Conservation (phyloP, 37 sponge, comb jelly and placozoan genomes). For the Beroe ovata region DNA sequence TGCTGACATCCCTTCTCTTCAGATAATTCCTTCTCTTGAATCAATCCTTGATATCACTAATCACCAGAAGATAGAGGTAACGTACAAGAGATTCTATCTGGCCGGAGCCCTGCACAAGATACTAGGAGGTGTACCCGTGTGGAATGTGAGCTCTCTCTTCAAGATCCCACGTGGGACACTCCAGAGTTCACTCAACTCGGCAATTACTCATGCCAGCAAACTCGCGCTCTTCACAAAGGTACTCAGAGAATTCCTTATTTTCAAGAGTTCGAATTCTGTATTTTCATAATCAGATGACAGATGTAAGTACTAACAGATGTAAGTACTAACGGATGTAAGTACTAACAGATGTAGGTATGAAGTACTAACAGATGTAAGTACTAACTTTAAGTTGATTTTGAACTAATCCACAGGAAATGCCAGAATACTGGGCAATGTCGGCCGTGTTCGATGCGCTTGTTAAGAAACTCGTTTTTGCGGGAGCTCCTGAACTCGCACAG, state of each 20-base stretch:
- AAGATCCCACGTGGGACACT: slow-evolving; percentile 36
- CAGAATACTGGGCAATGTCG: slow-evolving; percentile 81
- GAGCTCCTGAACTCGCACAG: slow-evolving; percentile 74
- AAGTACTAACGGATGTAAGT: too few species aligned
- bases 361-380: too few species aligned
- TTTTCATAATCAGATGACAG: too few species aligned
- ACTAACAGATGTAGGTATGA: too few species aligned
- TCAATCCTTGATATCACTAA: too few species aligned
- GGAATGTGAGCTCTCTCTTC: slow-evolving; percentile 30
- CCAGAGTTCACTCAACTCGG: slow-evolving; percentile 1
- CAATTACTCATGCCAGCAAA: slow-evolving; percentile 56
- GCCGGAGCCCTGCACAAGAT: slow-evolving; percentile 31
- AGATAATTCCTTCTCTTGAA: too few species aligned
- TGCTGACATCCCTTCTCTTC: background rate
- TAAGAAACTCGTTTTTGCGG: slow-evolving; percentile 75
- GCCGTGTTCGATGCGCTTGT: slow-evolving; percentile 76
- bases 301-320: too few species aligned
- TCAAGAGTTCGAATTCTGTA: too few species aligned
- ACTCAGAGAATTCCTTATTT: too few species aligned
- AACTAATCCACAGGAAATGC: slow-evolving; percentile 76
- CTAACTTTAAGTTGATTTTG: too few species aligned
- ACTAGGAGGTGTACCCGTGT: background rate
- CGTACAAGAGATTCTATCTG: slow-evolving; percentile 56
- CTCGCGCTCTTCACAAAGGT: slow-evolving; percentile 50
- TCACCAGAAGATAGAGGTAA: slow-evolving; percentile 7